These are phyloP conservation scores for Lasioglossum vierecki DNA, from an alignment of 2,888 invertebrate genomes.

Conservation along the genomic window DNA sequence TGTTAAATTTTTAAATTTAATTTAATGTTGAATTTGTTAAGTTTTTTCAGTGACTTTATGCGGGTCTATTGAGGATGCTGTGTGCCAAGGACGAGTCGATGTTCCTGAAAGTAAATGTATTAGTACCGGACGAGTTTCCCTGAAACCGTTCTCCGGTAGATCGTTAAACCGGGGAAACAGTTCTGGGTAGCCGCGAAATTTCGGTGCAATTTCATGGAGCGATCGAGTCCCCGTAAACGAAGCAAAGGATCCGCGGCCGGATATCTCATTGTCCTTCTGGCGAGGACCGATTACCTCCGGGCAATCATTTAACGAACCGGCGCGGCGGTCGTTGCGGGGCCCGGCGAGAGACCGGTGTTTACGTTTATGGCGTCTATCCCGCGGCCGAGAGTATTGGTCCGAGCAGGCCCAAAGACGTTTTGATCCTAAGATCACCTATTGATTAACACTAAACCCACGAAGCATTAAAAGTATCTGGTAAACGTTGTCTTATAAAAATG, in stretches of 20 bases:
- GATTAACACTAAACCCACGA: not conserved
- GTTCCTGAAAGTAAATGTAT: not conserved
- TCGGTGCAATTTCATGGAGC: conserved; percentile 36
- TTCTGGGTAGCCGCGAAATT: conserved; percentile 27
- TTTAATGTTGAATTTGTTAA: too few relatives aligned
- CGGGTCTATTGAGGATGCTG: not conserved
- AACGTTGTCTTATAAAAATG: too few relatives aligned
- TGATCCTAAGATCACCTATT: not conserved
- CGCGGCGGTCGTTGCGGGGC: conserved; percentile 31
- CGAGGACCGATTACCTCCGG: conserved; percentile 36
- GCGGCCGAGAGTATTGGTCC: not conserved
- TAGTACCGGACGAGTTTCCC: not conserved
- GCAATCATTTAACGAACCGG: conserved; percentile 42
- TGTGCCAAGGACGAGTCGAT: not conserved
- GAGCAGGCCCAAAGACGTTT: not conserved
- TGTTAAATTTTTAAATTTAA: too few relatives aligned
- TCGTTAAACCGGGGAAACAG: not conserved
- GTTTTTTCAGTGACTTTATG: too few relatives aligned
- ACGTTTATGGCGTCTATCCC: conserved; percentile 30
- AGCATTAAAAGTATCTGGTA: too few relatives aligned
- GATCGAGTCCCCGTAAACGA: conserved; percentile 16
- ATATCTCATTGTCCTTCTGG: conserved; percentile 46
- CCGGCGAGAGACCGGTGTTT: conserved; percentile 29
- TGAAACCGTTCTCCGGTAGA: not conserved
- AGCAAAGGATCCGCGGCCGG: not conserved